Percentiles rank a stretch among this genome's conserved stretches.
These are phyloP conservation scores for Rutpela maculata DNA, from an alignment of 2,888 invertebrate species.

Conservation along the genomic window DNA sequence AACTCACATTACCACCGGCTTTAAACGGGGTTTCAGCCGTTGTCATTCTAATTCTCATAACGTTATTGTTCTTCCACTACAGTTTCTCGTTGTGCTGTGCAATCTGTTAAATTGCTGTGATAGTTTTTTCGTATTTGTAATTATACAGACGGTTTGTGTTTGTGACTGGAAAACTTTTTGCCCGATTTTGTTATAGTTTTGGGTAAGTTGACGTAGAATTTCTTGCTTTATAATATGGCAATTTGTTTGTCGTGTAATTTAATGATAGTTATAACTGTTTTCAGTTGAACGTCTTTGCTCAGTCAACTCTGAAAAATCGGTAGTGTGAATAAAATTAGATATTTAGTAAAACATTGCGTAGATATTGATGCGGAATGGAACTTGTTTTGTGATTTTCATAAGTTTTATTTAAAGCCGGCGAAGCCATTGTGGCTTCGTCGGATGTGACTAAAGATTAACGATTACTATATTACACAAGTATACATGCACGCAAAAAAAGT, in stretches of 20 bases:
- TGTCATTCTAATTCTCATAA: constrained; percentile 17
- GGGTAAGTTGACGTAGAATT: neutral
- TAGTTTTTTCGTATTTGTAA: constrained; percentile 16
- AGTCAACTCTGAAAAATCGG: neutral
- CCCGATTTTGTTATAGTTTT: neutral
- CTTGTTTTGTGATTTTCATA: no score
- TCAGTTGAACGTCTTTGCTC: neutral
- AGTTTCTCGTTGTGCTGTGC: constrained; percentile 32
- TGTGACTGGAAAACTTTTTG: constrained; percentile 23
- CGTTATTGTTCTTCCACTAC: constrained; percentile 30
- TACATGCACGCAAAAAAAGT: no score
- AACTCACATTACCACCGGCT: constrained; percentile 17
- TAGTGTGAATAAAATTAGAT: no score
- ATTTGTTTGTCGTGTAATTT: neutral
- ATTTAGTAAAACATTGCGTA: no score
- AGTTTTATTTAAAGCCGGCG: no score
- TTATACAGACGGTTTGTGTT: constrained; percentile 21
- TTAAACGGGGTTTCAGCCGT: neutral
- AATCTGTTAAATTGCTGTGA: constrained; percentile 25
- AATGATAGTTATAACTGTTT: neutral
- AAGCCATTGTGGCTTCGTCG: no score
- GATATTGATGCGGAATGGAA: no score
- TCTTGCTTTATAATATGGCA: neutral
- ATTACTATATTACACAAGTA: no score
- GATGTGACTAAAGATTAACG: no score